Evolutionary conservation across 1,140 invertebrate species (phyloP).

Genomic region (Drosophila truncata): DNA sequence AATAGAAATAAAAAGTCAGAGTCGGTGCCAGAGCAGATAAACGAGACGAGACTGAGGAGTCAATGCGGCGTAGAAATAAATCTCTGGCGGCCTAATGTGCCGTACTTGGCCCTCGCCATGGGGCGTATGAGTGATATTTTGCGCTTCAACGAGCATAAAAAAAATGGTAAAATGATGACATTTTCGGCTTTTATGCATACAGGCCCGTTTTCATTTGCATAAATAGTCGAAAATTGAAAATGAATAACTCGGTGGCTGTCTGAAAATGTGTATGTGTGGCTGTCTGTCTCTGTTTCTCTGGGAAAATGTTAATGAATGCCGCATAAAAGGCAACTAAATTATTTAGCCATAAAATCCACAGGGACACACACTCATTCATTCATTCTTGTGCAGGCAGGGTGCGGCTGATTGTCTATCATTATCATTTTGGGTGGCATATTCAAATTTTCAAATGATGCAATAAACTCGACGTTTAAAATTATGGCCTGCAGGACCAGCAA

Average conservation of each 20-base stretch:
- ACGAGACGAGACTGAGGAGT: conserved; percentile 7
- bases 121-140: conserved; percentile 81
- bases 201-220: conserved; percentile 68
- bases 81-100: conserved; percentile 69
- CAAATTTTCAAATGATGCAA: conserved; percentile 67
- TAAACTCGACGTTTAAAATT: conserved; percentile 56
- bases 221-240: conserved; percentile 83
- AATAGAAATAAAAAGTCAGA: conserved; percentile 7
- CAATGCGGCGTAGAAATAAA: conserved; percentile 33
- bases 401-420: conserved; percentile 45
- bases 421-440: conserved; percentile 60
- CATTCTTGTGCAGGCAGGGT: conserved; percentile 35
- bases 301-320: conserved; percentile 65
- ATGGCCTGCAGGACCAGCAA: conserved; percentile 23
- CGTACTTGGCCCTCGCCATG: conserved; percentile 58
- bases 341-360: conserved; percentile 64
- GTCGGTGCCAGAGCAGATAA: conserved; percentile 17
- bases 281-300: conserved; percentile 44
- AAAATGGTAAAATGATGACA: conserved; percentile 68
- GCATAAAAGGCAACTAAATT: conserved; percentile 70
- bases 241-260: conserved; percentile 59
- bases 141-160: conserved; percentile 61
- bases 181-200: conserved; percentile 79
- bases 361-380: conserved; percentile 10
- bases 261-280: neutral